phyloP scores from a whole-genome alignment of 2,888 invertebrate genomes.

The Lasioglossum oenotherae region DNA sequence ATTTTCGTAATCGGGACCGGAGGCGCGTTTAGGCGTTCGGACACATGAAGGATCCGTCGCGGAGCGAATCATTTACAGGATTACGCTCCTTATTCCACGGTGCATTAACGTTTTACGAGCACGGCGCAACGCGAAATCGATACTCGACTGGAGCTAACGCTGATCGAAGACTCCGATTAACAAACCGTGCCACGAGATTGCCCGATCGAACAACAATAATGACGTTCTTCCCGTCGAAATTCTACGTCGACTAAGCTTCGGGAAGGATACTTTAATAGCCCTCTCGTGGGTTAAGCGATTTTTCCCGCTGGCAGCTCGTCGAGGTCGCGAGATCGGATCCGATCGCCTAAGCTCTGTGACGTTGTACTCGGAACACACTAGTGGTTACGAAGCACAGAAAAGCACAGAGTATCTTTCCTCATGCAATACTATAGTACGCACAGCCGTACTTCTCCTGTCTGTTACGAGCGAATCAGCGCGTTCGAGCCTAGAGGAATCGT shows the following conservation, averaged over 20 bases:
- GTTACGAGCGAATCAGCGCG: constrained; percentile 22
- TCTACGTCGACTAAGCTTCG: neutral
- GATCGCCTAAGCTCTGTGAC: neutral
- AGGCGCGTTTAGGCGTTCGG: constrained; percentile 21
- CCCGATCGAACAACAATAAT: constrained; percentile 33
- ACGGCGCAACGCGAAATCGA: constrained; percentile 44
- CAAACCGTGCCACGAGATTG: constrained; percentile 52
- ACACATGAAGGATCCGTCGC: neutral
- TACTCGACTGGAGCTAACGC: constrained; percentile 44
- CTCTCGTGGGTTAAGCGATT: neutral
- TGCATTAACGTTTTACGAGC: constrained; percentile 47
- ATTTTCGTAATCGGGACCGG: neutral
- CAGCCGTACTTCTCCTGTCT: constrained; percentile 21
- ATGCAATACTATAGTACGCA: constrained; percentile 45
- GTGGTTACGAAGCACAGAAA: constrained; percentile 55
- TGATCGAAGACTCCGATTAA: constrained; percentile 47
- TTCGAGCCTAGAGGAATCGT: constrained; percentile 40
- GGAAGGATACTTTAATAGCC: neutral
- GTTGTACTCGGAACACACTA: constrained; percentile 24
- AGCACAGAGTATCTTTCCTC: constrained; percentile 53
- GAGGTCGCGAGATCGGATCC: neutral
- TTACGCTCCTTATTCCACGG: constrained; percentile 32
- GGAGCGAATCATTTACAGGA: constrained; percentile 21
- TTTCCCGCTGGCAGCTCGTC: neutral
- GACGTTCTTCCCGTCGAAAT: neutral